Conservation (phyloP, 2,113 vertebrate genomes). For the Puma concolor region DNA sequence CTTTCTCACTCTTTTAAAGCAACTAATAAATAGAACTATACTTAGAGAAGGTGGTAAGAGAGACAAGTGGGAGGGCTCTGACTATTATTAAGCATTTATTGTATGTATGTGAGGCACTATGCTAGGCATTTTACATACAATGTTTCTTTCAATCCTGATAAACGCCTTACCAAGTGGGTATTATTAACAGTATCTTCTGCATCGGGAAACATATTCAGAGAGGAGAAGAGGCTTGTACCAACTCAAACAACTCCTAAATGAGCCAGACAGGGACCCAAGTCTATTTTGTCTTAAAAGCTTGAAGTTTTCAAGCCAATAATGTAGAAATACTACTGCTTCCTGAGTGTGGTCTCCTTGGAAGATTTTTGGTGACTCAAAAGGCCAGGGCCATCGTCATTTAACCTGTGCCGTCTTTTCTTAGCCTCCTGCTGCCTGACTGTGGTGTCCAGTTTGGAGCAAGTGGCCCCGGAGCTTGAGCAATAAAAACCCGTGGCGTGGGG, state of each 20-base stretch:
- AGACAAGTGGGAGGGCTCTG: not conserved
- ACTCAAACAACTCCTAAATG: not conserved
- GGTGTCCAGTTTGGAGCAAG: conserved; percentile 13
- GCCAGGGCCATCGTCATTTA: not conserved
- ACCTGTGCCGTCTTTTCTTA: not conserved
- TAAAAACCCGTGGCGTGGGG: not conserved
- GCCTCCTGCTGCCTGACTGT: not conserved
- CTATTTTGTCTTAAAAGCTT: not conserved
- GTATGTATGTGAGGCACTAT: not conserved
- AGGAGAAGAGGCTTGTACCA: not conserved
- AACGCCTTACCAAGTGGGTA: conserved; percentile 19
- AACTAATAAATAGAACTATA: not conserved
- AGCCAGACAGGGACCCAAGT: not conserved
- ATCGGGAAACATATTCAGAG: not conserved
- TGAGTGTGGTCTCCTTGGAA: not conserved
- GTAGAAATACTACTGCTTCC: not conserved
- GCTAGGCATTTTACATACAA: not conserved
- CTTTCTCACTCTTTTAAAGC: conserved; percentile 51
- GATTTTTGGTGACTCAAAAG: not conserved
- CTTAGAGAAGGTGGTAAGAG: not conserved
- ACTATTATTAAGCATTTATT: conserved; percentile 16
- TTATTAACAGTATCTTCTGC: not conserved
- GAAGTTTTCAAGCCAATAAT: not conserved
- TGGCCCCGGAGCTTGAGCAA: conserved; percentile 17
- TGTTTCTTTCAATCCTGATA: conserved; percentile 26